Percentiles rank a stretch among this genome's conserved stretches.
These are phyloP conservation scores for Girardinus metallicus DNA, from an alignment of 2,797 vertebrate species.

Conservation along the genomic window DNA sequence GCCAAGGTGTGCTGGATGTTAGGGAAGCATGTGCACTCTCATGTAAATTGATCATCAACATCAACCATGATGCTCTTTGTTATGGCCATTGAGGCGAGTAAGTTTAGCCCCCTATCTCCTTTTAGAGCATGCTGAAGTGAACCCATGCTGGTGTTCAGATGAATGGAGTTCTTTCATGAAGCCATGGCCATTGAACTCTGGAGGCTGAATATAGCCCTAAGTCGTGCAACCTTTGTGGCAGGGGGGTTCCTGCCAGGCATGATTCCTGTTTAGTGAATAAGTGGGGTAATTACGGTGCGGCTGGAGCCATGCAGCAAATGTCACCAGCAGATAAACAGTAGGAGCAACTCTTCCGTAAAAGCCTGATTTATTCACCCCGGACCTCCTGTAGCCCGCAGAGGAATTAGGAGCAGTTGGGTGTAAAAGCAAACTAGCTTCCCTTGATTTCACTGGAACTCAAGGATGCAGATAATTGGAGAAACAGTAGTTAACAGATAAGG, in stretches of 20 bases:
- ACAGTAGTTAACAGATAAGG: conserved; percentile 85
- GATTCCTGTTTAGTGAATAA: conserved; percentile 98
- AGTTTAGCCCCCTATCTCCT: conserved; percentile 63
- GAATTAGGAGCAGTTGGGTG: conserved; percentile 92
- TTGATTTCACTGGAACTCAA: conserved; percentile 87
- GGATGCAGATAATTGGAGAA: conserved; percentile 94
- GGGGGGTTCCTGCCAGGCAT: conserved; percentile 90
- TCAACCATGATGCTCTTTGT: conserved; percentile 69
- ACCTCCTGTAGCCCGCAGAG: conserved; percentile 85
- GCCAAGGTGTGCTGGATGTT: conserved; percentile 73
- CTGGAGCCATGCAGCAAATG: conserved; percentile 93
- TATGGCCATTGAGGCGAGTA: conserved; percentile 60
- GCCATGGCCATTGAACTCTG: conserved; percentile 72
- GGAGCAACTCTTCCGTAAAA: conserved; percentile 91
- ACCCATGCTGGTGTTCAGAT: conserved; percentile 75
- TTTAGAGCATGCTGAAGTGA: conserved; percentile 62
- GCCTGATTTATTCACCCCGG: conserved; percentile 88
- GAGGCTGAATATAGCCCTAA: conserved; percentile 91
- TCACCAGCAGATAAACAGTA: conserved; percentile 97
- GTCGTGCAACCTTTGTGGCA: conserved; percentile 90
- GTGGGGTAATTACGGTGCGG: conserved; percentile 96
- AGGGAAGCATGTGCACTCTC: conserved; percentile 70
- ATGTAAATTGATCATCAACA: conserved; percentile 71
- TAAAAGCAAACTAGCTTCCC: conserved; percentile 84
- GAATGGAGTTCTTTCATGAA: conserved; percentile 71